A percentile compares a stretch with the other conserved stretches of the same genome.
These are phyloP conservation scores for Etheostoma nigrum DNA, from an alignment of 2,797 vertebrate genomes.

Conservation along the genomic window DNA sequence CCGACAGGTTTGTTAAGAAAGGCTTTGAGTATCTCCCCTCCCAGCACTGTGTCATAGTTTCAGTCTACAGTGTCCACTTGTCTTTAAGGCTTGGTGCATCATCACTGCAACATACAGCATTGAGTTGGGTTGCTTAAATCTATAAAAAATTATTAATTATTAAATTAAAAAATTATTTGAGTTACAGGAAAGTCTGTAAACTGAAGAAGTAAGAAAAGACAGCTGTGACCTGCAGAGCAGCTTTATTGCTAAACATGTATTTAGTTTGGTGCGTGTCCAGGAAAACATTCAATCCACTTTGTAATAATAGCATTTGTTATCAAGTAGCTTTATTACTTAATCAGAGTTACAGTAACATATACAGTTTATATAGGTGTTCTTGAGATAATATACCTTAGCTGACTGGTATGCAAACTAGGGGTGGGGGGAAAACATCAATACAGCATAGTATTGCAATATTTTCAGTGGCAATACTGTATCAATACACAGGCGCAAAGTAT, in stretches of 20 bases:
- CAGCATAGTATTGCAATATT: too few species aligned
- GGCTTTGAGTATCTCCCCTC: neutral
- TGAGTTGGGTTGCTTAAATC: neutral
- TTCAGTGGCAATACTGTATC: too few species aligned
- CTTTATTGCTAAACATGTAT: neutral
- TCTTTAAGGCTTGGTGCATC: neutral
- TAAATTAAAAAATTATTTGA: too few species aligned
- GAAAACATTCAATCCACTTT: neutral
- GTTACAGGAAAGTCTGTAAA: neutral
- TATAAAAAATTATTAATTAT: neutral
- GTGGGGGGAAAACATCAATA: too few species aligned
- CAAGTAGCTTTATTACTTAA: neutral
- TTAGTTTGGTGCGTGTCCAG: neutral
- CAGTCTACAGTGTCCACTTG: neutral
- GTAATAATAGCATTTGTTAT: neutral
- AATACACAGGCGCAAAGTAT: too few species aligned
- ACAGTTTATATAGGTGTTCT: neutral
- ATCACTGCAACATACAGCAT: neutral
- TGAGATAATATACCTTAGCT: neutral
- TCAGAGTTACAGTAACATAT: neutral
- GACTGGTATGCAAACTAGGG: too few species aligned
- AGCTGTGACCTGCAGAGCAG: neutral
- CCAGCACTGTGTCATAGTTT: neutral
- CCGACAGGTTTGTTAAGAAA: slow-evolving; percentile 18
- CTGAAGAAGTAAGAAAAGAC: too few species aligned